phyloP scores from a whole-genome alignment of 1,140 invertebrate genomes.

The Drosophila parabipectinata region DNA sequence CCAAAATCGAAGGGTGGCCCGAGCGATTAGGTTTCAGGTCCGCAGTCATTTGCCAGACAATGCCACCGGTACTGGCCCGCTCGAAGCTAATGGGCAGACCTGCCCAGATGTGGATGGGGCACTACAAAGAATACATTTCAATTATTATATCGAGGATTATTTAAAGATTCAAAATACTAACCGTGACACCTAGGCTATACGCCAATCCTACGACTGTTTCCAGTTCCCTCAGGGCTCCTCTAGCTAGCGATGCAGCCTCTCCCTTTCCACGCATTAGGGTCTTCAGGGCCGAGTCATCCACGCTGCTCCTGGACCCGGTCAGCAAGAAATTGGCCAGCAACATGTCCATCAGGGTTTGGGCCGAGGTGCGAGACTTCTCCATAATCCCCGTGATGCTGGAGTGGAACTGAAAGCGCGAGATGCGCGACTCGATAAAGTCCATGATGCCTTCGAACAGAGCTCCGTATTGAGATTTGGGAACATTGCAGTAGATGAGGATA shows the following conservation, averaged over 20 bases:
- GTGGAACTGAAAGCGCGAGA: slow-evolving; percentile 89
- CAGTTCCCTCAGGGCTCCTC: slow-evolving; percentile 89
- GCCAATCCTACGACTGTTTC: slow-evolving; percentile 89
- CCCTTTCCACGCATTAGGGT: slow-evolving; percentile 87
- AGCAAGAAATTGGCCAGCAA: slow-evolving; percentile 90
- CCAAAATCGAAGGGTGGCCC: slow-evolving; percentile 75
- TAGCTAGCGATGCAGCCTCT: slow-evolving; percentile 87
- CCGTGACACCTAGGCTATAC: slow-evolving; percentile 89
- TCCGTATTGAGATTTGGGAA: slow-evolving; percentile 89
- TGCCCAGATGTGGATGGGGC: slow-evolving; percentile 78
- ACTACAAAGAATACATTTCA: slow-evolving; percentile 36
- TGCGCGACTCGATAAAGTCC: slow-evolving; percentile 85
- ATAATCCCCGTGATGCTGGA: slow-evolving; percentile 88
- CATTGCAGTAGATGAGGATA: slow-evolving; percentile 91
- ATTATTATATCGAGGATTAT: background rate
- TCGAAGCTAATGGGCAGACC: slow-evolving; percentile 76
- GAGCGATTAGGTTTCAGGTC: slow-evolving; percentile 76
- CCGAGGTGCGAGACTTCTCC: slow-evolving; percentile 89
- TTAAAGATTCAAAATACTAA: slow-evolving; percentile 76
- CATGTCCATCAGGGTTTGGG: slow-evolving; percentile 88
- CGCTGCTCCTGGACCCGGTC: slow-evolving; percentile 82
- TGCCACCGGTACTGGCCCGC: slow-evolving; percentile 64
- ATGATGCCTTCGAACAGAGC: slow-evolving; percentile 71
- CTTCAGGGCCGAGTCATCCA: slow-evolving; percentile 87
- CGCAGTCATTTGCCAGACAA: slow-evolving; percentile 82